Percentiles rank a stretch among this genome's conserved stretches.
These are phyloP conservation scores for Ochotona curzoniae DNA, from an alignment of 2,113 vertebrate genomes.

Conservation along the genomic window DNA sequence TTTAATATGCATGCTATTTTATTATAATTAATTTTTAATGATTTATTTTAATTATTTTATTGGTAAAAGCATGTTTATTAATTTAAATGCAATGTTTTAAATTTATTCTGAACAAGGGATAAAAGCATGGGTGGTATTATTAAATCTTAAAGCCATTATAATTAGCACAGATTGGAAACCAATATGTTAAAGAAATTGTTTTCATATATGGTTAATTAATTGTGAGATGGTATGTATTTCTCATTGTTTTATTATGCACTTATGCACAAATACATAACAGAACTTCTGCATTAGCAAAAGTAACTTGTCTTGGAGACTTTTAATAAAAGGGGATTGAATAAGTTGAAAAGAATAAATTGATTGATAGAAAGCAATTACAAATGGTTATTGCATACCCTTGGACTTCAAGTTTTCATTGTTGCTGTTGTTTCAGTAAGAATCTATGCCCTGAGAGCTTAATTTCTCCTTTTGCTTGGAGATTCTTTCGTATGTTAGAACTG, in stretches of 20 bases:
- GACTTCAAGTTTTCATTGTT: neutral
- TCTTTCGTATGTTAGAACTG: conserved; percentile 48
- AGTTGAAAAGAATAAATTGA: conserved; percentile 37
- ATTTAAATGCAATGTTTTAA: conserved; percentile 13
- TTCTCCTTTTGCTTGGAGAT: conserved; percentile 65
- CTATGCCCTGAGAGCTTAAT: conserved; percentile 49
- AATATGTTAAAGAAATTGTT: conserved; percentile 1
- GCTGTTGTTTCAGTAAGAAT: neutral
- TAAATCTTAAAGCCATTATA: neutral
- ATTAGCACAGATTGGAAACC: conserved; percentile 22
- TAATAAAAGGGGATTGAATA: neutral
- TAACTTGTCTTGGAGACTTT: conserved; percentile 20
- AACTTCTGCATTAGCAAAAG: neutral
- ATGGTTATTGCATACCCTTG: conserved; percentile 4
- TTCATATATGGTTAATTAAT: neutral
- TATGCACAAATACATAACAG: neutral
- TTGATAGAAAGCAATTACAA: conserved; percentile 45
- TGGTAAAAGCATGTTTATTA: neutral
- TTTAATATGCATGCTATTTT: conserved; percentile 18
- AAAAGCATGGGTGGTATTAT: neutral
- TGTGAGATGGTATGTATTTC: neutral
- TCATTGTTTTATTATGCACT: neutral
- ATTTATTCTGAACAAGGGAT: neutral
- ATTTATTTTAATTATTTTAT: neutral
- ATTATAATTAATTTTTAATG: neutral